Percentiles rank a stretch among this genome's conserved stretches.
phyloP scores from a whole-genome alignment of 2,888 invertebrate genomes.

The Polietes domitor region DNA sequence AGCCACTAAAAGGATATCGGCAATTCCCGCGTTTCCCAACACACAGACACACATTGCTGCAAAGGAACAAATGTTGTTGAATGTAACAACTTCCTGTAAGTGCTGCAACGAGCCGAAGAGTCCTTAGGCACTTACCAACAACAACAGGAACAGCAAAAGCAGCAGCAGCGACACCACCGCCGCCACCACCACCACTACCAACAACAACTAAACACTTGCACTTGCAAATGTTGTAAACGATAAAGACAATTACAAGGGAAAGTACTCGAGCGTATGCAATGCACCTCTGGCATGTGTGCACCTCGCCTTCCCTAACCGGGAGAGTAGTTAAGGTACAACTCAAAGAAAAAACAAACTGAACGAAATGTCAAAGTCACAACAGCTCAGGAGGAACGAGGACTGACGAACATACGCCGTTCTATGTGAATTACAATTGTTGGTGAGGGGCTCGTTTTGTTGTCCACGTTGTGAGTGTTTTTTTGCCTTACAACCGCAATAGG shows the following conservation, averaged over 20 bases:
- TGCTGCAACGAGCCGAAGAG: slow-evolving; percentile 7
- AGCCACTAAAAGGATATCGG: slow-evolving; percentile 49
- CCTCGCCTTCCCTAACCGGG: not conserved
- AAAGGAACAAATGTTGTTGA: slow-evolving; percentile 31
- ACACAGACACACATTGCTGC: not conserved
- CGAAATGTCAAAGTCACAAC: slow-evolving; percentile 58
- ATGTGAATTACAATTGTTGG: slow-evolving; percentile 13
- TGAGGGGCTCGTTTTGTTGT: not conserved
- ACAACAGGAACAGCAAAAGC: not conserved
- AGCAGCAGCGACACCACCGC: not conserved
- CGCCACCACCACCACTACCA: slow-evolving; percentile 12
- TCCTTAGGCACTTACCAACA: slow-evolving; percentile 21
- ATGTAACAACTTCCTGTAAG: slow-evolving; percentile 43
- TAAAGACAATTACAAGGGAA: slow-evolving; percentile 57
- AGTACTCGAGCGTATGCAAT: slow-evolving; percentile 24
- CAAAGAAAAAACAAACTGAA: slow-evolving; percentile 19
- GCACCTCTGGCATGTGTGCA: slow-evolving; percentile 7
- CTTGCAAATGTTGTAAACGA: slow-evolving; percentile 54
- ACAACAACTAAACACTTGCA: slow-evolving; percentile 60
- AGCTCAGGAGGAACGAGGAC: slow-evolving; percentile 5
- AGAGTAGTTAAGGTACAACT: not conserved
- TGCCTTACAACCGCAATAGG: slow-evolving; percentile 53
- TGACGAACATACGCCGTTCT: slow-evolving; percentile 39
- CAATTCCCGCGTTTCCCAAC: slow-evolving; percentile 32
- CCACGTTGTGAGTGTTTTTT: slow-evolving; percentile 14